Conservation (phyloP, 2,113 vertebrate genomes). For the Rhabdornis inornatus region DNA sequence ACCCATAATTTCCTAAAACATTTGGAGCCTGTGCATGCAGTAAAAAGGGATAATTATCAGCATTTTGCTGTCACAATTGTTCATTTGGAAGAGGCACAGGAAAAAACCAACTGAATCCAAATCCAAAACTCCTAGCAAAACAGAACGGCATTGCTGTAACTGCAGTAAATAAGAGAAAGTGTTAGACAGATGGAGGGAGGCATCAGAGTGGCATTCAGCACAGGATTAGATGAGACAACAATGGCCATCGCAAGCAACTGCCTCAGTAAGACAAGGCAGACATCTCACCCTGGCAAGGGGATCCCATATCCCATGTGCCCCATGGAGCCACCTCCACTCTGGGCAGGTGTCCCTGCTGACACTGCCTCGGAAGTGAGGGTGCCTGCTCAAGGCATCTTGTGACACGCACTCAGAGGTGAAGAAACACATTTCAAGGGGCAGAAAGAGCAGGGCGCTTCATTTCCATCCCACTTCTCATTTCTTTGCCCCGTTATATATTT, state of each 20-base stretch:
- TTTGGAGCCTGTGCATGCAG: not conserved
- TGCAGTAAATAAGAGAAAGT: not conserved
- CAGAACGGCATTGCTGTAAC: not conserved
- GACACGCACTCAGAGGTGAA: not conserved
- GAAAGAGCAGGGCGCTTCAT: not conserved
- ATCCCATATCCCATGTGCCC: not conserved
- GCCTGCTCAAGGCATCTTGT: not conserved
- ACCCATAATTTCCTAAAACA: conserved; percentile 33
- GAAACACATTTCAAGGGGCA: not conserved
- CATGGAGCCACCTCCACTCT: not conserved
- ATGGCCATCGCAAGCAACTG: rapidly evolving
- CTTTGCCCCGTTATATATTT: not conserved
- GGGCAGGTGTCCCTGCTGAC: not conserved
- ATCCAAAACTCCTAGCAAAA: not conserved
- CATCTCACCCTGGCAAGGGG: not conserved
- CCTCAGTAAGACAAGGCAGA: not conserved
- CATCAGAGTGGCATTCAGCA: not conserved
- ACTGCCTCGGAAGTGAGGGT: rapidly evolving
- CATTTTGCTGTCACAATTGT: conserved; percentile 5
- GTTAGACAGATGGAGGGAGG: not conserved
- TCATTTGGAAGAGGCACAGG: not conserved
- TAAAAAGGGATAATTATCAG: conserved; percentile 24
- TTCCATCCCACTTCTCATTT: not conserved
- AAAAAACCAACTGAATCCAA: not conserved
- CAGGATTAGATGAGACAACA: not conserved